A percentile compares a stretch with the other conserved stretches of the same genome.
These are phyloP conservation scores for Cisticola juncidis DNA, from an alignment of 2,113 vertebrate genomes.

Conservation along the genomic window DNA sequence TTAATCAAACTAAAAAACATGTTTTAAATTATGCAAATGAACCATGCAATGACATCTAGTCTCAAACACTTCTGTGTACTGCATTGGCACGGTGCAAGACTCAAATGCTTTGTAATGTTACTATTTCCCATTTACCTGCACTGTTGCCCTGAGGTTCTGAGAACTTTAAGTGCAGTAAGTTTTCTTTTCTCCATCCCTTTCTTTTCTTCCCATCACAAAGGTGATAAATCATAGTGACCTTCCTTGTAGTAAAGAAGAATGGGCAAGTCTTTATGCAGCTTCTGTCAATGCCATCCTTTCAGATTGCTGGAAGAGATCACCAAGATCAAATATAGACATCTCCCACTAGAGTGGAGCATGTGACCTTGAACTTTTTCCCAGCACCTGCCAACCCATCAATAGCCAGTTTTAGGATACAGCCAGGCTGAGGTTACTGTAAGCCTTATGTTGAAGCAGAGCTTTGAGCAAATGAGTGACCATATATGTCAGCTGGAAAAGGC, in stretches of 20 bases:
- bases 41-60: not conserved
- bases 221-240: conserved; percentile 15
- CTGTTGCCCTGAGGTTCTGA: not conserved
- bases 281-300: conserved; percentile 55
- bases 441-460: not conserved
- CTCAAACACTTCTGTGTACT: not conserved
- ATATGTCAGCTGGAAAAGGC: conserved; percentile 6
- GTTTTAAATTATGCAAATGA: not conserved
- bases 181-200: not conserved
- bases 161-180: not conserved
- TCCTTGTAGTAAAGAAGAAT: conserved; percentile 39
- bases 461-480: conserved; percentile 12
- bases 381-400: conserved; percentile 35
- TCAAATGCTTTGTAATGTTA: not conserved
- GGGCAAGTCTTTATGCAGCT: conserved; percentile 38
- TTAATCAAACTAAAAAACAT: not conserved
- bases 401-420: conserved; percentile 28
- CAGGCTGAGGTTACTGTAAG: not conserved
- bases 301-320: conserved; percentile 32
- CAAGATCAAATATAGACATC: conserved; percentile 52
- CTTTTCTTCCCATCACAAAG: conserved; percentile 9
- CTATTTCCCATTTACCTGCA: not conserved
- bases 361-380: conserved; percentile 34
- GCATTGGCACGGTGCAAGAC: not conserved
- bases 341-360: not conserved